These are phyloP conservation scores for Pseudococcus longispinus DNA, from an alignment of 2,888 invertebrate genomes.

Conservation along the genomic window DNA sequence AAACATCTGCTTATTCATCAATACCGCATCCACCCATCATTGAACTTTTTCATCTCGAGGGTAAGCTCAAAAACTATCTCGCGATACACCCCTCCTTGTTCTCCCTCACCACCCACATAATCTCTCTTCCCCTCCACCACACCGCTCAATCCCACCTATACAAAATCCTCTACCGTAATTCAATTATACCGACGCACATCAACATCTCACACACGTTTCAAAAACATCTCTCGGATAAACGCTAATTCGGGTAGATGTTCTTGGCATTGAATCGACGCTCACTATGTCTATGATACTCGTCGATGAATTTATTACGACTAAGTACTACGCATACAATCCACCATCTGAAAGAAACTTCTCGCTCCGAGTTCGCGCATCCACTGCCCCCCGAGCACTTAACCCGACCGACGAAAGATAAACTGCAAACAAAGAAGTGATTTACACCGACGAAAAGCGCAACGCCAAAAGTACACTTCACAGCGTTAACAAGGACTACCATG, in stretches of 20 bases:
- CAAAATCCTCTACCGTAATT: neutral
- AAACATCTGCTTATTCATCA: too few species aligned
- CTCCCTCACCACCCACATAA: too few species aligned
- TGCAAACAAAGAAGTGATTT: slow-evolving; percentile 17
- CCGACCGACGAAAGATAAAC: neutral
- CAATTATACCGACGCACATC: neutral
- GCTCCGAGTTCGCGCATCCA: neutral
- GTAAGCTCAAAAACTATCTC: too few species aligned
- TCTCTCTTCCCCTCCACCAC: too few species aligned
- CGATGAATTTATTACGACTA: neutral
- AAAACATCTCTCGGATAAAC: neutral
- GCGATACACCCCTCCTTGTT: too few species aligned
- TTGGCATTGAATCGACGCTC: neutral
- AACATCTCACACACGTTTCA: neutral
- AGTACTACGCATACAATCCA: neutral
- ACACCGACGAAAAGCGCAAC: neutral
- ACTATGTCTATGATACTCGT: neutral
- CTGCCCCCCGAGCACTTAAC: neutral
- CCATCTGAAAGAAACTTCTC: neutral
- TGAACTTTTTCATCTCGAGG: too few species aligned
- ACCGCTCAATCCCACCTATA: too few species aligned
- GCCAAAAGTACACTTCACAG: neutral
- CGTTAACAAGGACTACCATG: neutral
- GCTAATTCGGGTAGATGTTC: neutral
- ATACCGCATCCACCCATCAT: too few species aligned